Percentiles rank a stretch among this genome's conserved stretches.
phyloP scores from a whole-genome alignment of 2,113 vertebrate species.

The Garra rufa region DNA sequence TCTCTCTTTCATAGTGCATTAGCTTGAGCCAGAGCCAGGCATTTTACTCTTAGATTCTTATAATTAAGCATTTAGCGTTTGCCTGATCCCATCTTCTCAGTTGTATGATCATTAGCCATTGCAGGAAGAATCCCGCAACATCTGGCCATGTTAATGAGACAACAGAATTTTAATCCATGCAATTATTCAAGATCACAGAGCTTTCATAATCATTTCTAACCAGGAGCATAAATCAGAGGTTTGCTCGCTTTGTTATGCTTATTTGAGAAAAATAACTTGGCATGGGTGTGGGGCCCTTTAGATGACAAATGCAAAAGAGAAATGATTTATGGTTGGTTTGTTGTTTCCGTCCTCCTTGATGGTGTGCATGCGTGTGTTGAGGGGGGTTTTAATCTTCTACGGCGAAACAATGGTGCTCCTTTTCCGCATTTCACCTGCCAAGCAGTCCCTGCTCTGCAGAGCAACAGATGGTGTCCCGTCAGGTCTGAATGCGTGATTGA shows the following conservation, averaged over 20 bases:
- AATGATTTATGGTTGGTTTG: slow-evolving; percentile 80
- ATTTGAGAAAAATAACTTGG: slow-evolving; percentile 74
- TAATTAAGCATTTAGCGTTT: background rate
- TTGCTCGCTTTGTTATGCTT: slow-evolving; percentile 73
- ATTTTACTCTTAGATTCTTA: background rate
- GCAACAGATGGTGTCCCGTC: slow-evolving; percentile 82
- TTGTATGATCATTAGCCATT: slow-evolving; percentile 27
- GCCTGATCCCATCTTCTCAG: background rate
- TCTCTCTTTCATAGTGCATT: slow-evolving; percentile 16
- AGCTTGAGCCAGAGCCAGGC: background rate
- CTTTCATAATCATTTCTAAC: slow-evolving; percentile 67
- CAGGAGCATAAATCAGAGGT: slow-evolving; percentile 73
- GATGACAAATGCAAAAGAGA: slow-evolving; percentile 78
- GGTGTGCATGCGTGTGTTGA: slow-evolving; percentile 68
- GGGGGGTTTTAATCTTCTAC: slow-evolving; percentile 79
- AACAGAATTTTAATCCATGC: slow-evolving; percentile 72
- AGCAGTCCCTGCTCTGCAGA: slow-evolving; percentile 69
- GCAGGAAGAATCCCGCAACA: slow-evolving; percentile 73
- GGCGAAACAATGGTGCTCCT: slow-evolving; percentile 77
- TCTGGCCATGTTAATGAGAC: slow-evolving; percentile 75
- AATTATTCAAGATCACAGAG: slow-evolving; percentile 75
- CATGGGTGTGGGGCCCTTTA: slow-evolving; percentile 75
- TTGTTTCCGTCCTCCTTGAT: slow-evolving; percentile 70
- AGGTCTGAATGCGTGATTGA: slow-evolving; percentile 81
- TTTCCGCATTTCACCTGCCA: slow-evolving; percentile 77